Evolutionary conservation across 2,797 vertebrate species (phyloP).

Genomic region (Eulemur rubriventer): DNA sequence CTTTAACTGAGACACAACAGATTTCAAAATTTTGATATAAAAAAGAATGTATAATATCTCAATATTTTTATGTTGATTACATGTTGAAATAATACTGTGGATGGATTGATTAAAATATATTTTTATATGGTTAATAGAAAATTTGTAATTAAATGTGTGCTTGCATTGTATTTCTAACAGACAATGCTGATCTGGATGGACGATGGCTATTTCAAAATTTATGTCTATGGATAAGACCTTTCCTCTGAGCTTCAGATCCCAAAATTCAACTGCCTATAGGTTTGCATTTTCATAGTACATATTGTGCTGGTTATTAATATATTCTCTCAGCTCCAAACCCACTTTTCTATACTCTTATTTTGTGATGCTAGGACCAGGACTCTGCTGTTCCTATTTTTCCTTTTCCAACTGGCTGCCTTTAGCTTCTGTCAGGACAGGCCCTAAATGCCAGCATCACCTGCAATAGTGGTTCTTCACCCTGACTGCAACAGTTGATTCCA

Average conservation of each 20-base stretch:
- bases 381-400: not conserved
- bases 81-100: not conserved
- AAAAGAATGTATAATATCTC: not conserved
- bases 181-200: not conserved
- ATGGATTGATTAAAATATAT: not conserved
- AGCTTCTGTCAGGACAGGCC: not conserved
- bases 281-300: not conserved
- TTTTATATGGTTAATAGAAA: not conserved
- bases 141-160: not conserved
- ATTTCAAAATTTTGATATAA: not conserved
- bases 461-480: not conserved
- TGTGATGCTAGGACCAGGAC: not conserved
- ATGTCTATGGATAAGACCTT: not conserved
- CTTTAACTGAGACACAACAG: not conserved
- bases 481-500: not conserved
- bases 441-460: not conserved
- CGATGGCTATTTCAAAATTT: not conserved
- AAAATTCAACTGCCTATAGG: not conserved
- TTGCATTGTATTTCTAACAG: not conserved
- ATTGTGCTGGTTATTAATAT: not conserved
- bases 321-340: not conserved
- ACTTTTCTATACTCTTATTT: not conserved
- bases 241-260: not conserved
- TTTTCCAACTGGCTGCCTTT: not conserved
- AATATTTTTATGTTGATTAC: not conserved